Evolutionary conservation across 2,113 vertebrate species (phyloP).

Genomic region (Oenanthe oenanthe): DNA sequence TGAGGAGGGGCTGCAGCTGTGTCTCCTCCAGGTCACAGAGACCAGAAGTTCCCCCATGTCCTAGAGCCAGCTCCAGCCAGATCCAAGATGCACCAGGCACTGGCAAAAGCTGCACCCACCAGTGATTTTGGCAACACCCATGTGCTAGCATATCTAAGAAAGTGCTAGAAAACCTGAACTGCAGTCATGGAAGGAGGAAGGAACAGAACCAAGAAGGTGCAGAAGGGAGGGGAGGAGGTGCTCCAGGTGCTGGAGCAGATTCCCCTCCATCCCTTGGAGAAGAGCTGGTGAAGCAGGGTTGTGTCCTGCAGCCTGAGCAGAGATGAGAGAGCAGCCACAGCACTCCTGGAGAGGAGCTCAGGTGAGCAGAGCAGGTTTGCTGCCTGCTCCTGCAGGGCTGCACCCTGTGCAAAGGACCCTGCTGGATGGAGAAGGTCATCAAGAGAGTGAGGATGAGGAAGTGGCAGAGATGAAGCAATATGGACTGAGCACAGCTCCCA

Average conservation of each 20-base stretch:
- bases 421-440: not conserved
- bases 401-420: not conserved
- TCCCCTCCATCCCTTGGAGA: not conserved
- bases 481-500: not conserved
- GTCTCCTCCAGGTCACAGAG: not conserved
- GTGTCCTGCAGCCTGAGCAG: not conserved
- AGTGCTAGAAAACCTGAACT: not conserved
- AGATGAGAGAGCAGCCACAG: not conserved
- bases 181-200: not conserved
- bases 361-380: not conserved
- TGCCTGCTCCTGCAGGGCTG: not conserved
- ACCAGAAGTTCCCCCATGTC: not conserved
- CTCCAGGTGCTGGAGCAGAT: not conserved
- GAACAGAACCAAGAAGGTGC: not conserved
- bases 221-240: not conserved
- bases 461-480: not conserved
- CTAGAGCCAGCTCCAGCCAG: not conserved
- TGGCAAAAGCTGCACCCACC: not conserved
- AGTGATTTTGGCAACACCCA: not conserved
- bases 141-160: not conserved
- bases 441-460: not conserved
- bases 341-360: not conserved
- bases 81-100: not conserved
- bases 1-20: not conserved
- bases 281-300: not conserved